Base-by-base conservation (phyloP, 1,140 invertebrate genomes). In the Pogonognathellus flavescens region DNA sequence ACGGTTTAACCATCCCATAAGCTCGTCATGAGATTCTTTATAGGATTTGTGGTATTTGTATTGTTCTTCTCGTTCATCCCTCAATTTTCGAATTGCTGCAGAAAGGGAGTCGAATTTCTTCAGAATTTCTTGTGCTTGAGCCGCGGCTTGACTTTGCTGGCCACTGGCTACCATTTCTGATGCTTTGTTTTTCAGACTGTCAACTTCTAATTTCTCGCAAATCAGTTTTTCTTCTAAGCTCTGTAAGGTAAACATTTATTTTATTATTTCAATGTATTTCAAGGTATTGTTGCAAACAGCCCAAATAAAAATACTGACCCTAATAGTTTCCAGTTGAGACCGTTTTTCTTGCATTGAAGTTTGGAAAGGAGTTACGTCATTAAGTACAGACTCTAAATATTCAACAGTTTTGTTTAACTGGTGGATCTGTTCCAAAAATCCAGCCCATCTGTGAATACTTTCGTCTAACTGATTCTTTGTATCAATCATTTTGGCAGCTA, bases 141-240 rank as follows among this genome's bases (percentile, higher is more conserved):
- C 93, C 1, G 94, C 94, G 2, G 94, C 94, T 90, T 96, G 93
- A 88, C 94, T 94, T 92, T 96, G 95, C 90, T 97, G 94, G 22
- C 96, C 94, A 90, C 94, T 95, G 49, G 94, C 94, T 52, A 97
- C 92, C 94, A 98, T 95, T 92, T 97, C 96, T n/a, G 93, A 92
- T 6, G 96, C 95, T 90, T 97, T 96, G 14, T 93, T 91, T 91
- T 96, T 97, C 25, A 98, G 90, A 83, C 94, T 94, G 88, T 98
- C 97, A 5, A 98, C 96, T 90, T 98, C 97, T 87, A 97, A 95
- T 89, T 97, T 96, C 89, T 98, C 97, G 90, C 96, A 96, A 8
- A 95, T 92, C 5, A 97, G 94, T 91, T 96, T 97, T 90, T 98
- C 96, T 90, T 97, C 96, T 0, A 97, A 92, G 85, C 93, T 90